Conservation (phyloP, 2,797 vertebrate species). For the Pantherophis vulpinus region DNA sequence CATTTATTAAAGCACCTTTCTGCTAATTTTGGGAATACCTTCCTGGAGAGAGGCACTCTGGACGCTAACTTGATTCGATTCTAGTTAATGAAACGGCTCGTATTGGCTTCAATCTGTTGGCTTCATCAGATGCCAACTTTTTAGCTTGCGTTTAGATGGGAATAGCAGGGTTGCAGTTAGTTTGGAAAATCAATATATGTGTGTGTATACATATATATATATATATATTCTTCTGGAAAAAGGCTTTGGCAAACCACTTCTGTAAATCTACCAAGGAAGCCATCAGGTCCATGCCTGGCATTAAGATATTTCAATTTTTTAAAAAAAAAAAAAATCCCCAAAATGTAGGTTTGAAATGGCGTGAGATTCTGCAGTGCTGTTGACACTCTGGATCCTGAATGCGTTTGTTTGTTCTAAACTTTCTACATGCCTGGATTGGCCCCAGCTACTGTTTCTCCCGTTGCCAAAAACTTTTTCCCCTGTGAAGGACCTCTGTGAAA, state of each 20-base stretch:
- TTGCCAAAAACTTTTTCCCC: neutral
- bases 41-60: neutral
- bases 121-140: neutral
- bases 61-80: neutral
- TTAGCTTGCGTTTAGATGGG: neutral
- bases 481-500: too few species aligned
- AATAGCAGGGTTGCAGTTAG: neutral
- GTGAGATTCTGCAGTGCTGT: neutral
- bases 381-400: neutral
- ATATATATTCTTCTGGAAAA: neutral
- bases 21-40: neutral
- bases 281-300: neutral
- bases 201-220: too few species aligned
- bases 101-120: neutral
- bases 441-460: neutral
- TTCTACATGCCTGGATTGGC: neutral
- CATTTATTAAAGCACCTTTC: neutral
- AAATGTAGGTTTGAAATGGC: neutral
- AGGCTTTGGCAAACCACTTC: neutral
- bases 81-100: neutral
- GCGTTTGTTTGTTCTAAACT: neutral
- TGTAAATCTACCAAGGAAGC: neutral
- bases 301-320: neutral
- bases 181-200: neutral
- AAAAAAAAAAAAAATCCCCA: neutral